Evolutionary conservation across 2,888 invertebrate species (phyloP), one percentile per base, ranked within the genome.

Genomic region (Nasonia oneida): DNA sequence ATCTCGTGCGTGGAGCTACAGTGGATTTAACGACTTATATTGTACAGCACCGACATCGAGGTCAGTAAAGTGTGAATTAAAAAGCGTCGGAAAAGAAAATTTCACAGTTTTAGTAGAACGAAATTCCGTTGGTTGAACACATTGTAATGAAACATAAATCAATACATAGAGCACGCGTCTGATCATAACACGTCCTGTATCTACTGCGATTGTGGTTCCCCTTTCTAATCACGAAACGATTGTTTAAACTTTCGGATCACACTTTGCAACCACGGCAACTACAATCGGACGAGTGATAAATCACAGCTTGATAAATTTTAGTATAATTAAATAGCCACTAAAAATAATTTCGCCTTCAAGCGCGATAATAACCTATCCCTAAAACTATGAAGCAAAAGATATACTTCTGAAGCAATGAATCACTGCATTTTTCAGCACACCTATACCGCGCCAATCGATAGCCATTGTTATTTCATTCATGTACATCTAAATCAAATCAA

Each of bases 61-160:
- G 64, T 29, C 57, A 61, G 67, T 33, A 67, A 33, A n/a, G 4
- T 29, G 10, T 33, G 2, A 29, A 14, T 67, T 29, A n/a, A 42
- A 73, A n/a, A 71, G 70, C 33, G 3, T 14, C 33, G 5, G 71
- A 71, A 39, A n/a, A 39, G 37, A 73, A 73, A 42, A 39, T 39
- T 73, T 8, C 39, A n/a, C 18, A 6, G 12, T 3, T 39, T 39
- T 12, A n/a, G 71, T 73, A 42, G 4, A 73, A 15, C 12, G 77
- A 61, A 77, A 77, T 61, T 77, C n/a, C 23, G 61, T 61, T 39
- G 42, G 12, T 77, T 61, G 64, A 39, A 61, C 61, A 39, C 77
- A 61, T 33, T 37, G 23, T 39, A 14, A 23, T 33, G 42, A 4
- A 23, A 77, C 77, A 61, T 77, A 77, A 76, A 76, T 76, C 57